Evolutionary conservation across 2,888 invertebrate genomes (phyloP), one percentile per base, ranked within the genome.

Genomic region (Eupithecia insigniata): DNA sequence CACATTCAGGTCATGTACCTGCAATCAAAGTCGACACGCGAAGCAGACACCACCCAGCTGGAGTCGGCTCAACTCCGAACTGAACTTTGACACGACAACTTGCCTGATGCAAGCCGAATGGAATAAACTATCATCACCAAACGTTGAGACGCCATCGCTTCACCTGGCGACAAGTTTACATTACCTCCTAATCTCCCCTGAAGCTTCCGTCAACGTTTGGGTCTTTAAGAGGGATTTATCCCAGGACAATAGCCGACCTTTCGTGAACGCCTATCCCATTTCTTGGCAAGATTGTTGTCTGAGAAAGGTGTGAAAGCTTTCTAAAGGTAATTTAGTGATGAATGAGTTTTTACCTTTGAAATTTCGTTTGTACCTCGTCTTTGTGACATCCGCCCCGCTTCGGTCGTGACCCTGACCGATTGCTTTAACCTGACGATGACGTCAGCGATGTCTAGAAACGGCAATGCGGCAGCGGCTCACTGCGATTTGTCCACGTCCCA

Each of bases 401-500:
- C 60, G 16, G 61, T 28, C 62, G 6, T 26, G 65, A 43, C 64
- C 68, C 58, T 67, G 71, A 61, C 26, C 34, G 67, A 34, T 34
- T 58, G 32, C 55, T 70, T 66, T 22, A 46, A 46, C 28, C 66
- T 39, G 71, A 46, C 60, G 66, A 32, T 73, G 58, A 67, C 73
- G 73, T 70, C 73, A 73, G 67, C 62, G 32, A 46, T 46, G 60
- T 70, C 70, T 70, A 66, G 70, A 70, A 30, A 60, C 69, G 60
- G 69, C 71, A 74, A 67, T 74, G 74, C 74, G 74, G 71, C 66
- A 71, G 69, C 43, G 62, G 30, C 68, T 55, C 18, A 55, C 62
- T n/a, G 66, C 66, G 46, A 71, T 74, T 71, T 71, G 71, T 71
- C 69, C 34, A 62, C 64, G 74, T 74, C 74, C 62, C 6, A 51